phyloP scores from a whole-genome alignment of 1,140 invertebrate genomes.

The Babylonia areolata region DNA sequence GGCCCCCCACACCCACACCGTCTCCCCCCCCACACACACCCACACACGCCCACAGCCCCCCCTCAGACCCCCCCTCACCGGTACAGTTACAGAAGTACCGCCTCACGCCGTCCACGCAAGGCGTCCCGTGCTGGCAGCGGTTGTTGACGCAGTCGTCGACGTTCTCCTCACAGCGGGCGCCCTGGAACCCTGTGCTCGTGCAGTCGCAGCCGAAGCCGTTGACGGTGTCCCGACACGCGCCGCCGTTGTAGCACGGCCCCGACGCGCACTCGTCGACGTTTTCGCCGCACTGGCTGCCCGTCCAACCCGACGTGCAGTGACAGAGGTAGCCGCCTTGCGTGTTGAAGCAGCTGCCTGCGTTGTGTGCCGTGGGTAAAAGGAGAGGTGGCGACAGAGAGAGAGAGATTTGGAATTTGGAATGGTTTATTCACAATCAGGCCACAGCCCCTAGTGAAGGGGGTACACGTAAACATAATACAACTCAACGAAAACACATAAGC shows the following conservation, averaged over 20 bases:
- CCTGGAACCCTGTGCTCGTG: conserved; percentile 82
- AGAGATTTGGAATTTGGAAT: no score
- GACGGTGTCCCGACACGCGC: conserved; percentile 84
- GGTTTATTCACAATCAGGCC: no score
- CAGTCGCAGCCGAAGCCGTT: conserved; percentile 84
- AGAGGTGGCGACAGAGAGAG: neutral
- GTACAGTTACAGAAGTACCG: conserved; percentile 82
- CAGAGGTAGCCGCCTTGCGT: conserved; percentile 52
- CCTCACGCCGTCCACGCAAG: conserved; percentile 85
- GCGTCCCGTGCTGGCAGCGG: conserved; percentile 78
- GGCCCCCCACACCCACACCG: neutral
- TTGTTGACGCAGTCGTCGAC: conserved; percentile 87
- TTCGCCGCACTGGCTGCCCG: conserved; percentile 81
- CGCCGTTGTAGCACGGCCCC: conserved; percentile 92
- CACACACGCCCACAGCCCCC: neutral
- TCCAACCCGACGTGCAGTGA: conserved; percentile 57
- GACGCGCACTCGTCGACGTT: conserved; percentile 95
- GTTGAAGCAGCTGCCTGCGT: conserved; percentile 57
- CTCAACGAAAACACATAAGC: no score
- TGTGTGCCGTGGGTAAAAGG: no score
- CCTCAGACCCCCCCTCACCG: neutral
- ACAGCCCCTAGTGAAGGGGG: no score
- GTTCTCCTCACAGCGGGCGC: conserved; percentile 88
- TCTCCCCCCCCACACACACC: no score
- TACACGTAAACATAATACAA: no score